Base-by-base conservation (phyloP, 2,113 vertebrate genomes). In the Petrocephalus zakoni region DNA sequence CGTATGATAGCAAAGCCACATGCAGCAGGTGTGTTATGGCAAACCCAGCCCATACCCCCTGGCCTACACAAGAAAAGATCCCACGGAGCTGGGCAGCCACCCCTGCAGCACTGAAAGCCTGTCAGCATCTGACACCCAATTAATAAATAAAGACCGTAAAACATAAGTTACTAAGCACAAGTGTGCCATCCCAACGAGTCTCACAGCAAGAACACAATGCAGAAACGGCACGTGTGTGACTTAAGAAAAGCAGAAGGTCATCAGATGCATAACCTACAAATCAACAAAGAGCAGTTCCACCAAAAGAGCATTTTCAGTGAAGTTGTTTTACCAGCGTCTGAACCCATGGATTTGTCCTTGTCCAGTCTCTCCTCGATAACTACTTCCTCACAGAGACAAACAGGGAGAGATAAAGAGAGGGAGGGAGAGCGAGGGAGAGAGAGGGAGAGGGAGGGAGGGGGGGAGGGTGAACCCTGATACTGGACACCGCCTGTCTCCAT, bases 261-360 rank as follows among this genome's bases (percentile, higher is more conserved):
- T 46, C 37, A 25, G 64, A 9, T 42, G 56, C 8, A 68, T 11
- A 10, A 13, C 29, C n/a, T 21, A 25, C 49, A 78, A 78, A 19
- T 51, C 87, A 83, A 47, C 19, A 58, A 58, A 42, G 82, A 81
- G 83, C 56, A n/a, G 25, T 25, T 2, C 8, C 49, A 85, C 47
- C 25, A 25, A 52, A 85, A 55, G 47, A 85, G 25, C 51, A 47
- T 56, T 61, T 58, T 37, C 21, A 64, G 46, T 47, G n/a, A 52
- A 51, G 78, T 64, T 13, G 21, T 37, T 68, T 92, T 92, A 91
- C 90, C 91, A 55, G 89, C 34, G 5, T 91, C 90, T 81, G 61
- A 88, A 90, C 68, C 89, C 90, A 90, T 89, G 68, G 72, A 82
- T 87, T 25, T 87, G 91, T 89, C 87, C 83, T 83, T 37, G 87